phyloP scores from a whole-genome alignment of 2,888 invertebrate species.

The Coecobrya sp. region DNA sequence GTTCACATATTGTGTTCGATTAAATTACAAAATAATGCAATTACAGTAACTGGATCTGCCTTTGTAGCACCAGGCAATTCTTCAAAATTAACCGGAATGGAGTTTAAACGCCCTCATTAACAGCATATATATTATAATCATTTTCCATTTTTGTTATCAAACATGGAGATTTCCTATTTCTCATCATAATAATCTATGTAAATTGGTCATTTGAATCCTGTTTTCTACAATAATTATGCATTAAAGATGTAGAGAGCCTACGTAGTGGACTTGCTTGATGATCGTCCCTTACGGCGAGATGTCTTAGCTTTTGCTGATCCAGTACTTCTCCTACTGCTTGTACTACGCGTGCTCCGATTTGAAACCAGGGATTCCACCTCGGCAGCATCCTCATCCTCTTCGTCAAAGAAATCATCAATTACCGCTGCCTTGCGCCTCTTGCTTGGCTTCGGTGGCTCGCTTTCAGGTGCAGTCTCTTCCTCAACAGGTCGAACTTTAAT shows the following conservation, averaged over 20 bases:
- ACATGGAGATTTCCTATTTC: too few species aligned
- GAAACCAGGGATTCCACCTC: slow-evolving; percentile 31
- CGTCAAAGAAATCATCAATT: slow-evolving; percentile 8
- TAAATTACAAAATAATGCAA: not conserved
- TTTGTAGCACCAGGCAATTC: slow-evolving; percentile 44
- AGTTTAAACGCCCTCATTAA: not conserved
- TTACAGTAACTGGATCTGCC: not conserved
- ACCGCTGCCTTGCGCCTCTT: slow-evolving; percentile 59
- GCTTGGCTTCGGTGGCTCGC: slow-evolving; percentile 33
- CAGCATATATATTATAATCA: too few species aligned
- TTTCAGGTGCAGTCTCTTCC: slow-evolving; percentile 33
- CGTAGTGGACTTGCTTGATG: not conserved
- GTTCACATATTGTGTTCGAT: not conserved
- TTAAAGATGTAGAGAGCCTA: not conserved
- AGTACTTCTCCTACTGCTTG: slow-evolving; percentile 51
- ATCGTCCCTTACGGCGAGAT: slow-evolving; percentile 21
- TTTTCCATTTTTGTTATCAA: too few species aligned
- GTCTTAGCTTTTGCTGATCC: slow-evolving; percentile 53
- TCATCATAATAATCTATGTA: too few species aligned
- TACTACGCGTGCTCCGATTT: slow-evolving; percentile 54
- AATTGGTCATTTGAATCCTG: too few species aligned
- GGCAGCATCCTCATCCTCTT: slow-evolving; percentile 42
- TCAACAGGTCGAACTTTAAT: slow-evolving; percentile 20
- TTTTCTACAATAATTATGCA: not conserved
- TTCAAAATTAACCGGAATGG: slow-evolving; percentile 14